Evolutionary conservation across 2,888 invertebrate genomes (phyloP), one percentile per base, ranked within the genome.

Genomic region (Nysson spinosus): DNA sequence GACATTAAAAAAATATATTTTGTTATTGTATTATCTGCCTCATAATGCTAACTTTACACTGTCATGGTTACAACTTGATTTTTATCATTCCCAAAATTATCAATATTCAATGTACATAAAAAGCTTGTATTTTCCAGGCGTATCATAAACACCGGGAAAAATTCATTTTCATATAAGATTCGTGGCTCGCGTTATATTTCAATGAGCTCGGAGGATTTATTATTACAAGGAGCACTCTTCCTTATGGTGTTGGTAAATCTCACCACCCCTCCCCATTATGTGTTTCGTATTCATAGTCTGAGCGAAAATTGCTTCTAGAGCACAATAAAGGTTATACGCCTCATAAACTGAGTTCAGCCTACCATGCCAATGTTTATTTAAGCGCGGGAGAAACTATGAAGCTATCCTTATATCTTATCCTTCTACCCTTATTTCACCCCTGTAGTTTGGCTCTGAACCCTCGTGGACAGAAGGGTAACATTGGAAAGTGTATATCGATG

Each of bases 221-320:
- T 72, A 78, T 75, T 44, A 52, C 37, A 20, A 35, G 51, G 51
- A 22, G 52, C 24, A 57, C 19, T 47, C 39, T 58, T 63, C 68
- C 73, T 73, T 66, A 55, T 58, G 72, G 70, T 57, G 75, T 78
- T 81, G 81, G 82, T 83, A 83, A 84, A 84, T 84, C 81, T 80
- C 69, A 56, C 58, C 68, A 43, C 58, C 62, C 39, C 52, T 49
- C 57, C 69, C 66, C 73, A 61, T 82, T 74, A 81, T 79, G 76
- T 65, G 75, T 83, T 85, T 83, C 76, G 78, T 85, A 85, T 85
- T 85, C 85, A 85, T 85, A 82, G 85, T 79, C 82, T 80, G 80
- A 68, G 81, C 74, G 72, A 83, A 85, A 84, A 82, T 82, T 82
- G 79, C 77, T 85, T 65, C 82, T 80, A 78, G 78, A 81, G 81